phyloP scores from a whole-genome alignment of 92 coral and sea anemone genomes.

The Porites evermanni region DNA sequence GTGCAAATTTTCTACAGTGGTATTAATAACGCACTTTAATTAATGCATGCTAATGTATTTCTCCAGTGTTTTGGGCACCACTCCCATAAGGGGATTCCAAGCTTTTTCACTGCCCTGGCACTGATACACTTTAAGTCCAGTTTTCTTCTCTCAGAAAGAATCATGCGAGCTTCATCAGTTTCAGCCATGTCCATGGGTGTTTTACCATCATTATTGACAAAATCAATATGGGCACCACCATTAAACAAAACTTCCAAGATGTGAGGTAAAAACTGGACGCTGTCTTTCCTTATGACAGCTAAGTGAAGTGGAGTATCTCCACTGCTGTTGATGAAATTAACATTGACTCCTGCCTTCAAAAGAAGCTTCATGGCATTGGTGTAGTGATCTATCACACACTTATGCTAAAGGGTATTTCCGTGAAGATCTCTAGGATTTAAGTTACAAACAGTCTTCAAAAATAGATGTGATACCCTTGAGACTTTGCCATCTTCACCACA shows the following conservation, averaged over 20 bases:
- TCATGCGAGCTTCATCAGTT: constrained; percentile 47
- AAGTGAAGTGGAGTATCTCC: neutral
- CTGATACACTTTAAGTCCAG: constrained; percentile 66
- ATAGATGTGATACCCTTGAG: neutral
- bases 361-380: neutral
- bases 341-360: neutral
- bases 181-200: constrained; percentile 63
- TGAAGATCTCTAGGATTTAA: neutral
- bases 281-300: neutral
- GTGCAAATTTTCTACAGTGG: too few relatives aligned
- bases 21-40: too few relatives aligned
- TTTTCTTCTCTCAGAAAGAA: constrained; percentile 45
- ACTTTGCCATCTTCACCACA: neutral
- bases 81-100: constrained; percentile 21
- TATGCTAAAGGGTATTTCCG: neutral
- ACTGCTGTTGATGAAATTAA: neutral
- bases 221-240: constrained; percentile 8
- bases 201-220: constrained; percentile 54
- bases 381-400: neutral
- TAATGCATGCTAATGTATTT: too few relatives aligned
- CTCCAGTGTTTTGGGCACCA: too few relatives aligned
- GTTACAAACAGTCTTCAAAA: neutral
- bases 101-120: constrained; percentile 61
- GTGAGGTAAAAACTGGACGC: neutral
- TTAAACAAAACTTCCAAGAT: neutral